Evolutionary conservation across 2,888 invertebrate genomes (phyloP), one percentile per base, ranked within the genome.

Genomic region (Alsophila aescularia): DNA sequence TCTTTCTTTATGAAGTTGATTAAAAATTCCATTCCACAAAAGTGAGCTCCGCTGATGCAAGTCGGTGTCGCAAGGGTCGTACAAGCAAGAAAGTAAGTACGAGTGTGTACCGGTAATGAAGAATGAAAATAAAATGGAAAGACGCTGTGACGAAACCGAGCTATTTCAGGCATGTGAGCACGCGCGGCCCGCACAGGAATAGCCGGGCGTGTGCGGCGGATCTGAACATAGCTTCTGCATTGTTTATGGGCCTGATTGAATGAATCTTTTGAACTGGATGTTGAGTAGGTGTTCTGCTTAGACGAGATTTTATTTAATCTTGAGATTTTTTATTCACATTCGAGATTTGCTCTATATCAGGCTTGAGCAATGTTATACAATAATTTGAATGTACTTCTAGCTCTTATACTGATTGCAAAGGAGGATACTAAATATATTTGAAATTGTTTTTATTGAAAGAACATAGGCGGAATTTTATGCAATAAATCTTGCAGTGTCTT

Each of bases 101-200:
- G n/a, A n/a, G 18, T 18, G 5, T 5, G 5, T 45, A 52, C 55
- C 8, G 49, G 40, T 41, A 36, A 48, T 58, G 7, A 48, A 57
- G 62, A 57, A 64, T 66, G 60, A 66, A 68, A 72, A 74, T 67
- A 74, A 72, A 67, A 70, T 60, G 42, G 48, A 65, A 62, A 64
- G 60, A 59, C 57, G 66, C 58, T 60, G 44, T 65, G 64, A 77
- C 71, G 81, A 77, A 79, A 81, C 66, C 48, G 50, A 68, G 75
- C 63, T 81, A 81, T 81, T 81, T 80, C 68, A 65, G 73, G 63
- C 71, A 66, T 67, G 72, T 62, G 62, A 67, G 63, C 64, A 49
- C 67, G 61, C 64, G 69, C 66, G 15, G 69, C 68, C 21, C 47
- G 53, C 43, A 69, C 74, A 52, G 55, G 77, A 79, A 80, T 80